Percentiles rank a stretch among this genome's conserved stretches.
Evolutionary conservation across 2,797 vertebrate species (phyloP).

Genomic region (Eupleurogrammus muticus): DNA sequence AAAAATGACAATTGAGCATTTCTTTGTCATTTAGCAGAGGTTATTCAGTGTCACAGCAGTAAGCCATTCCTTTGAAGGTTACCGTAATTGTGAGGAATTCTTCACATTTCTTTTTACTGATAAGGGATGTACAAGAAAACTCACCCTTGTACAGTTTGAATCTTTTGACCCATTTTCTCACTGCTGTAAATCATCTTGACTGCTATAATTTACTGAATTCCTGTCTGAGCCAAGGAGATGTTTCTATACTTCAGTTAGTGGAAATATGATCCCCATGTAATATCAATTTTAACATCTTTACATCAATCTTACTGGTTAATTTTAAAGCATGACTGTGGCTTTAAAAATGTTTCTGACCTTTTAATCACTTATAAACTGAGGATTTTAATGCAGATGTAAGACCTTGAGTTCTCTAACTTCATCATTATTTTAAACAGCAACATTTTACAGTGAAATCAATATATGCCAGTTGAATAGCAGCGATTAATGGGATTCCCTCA

Average conservation of each 20-base stretch:
- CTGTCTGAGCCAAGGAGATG: neutral
- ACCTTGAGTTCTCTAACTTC: neutral
- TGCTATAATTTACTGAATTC: slow-evolving; percentile 24
- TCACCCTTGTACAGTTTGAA: neutral
- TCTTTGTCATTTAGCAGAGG: slow-evolving; percentile 9
- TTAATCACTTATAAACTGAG: slow-evolving; percentile 3
- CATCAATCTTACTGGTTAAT: neutral
- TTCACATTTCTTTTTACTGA: slow-evolving; percentile 15
- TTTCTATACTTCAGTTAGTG: neutral
- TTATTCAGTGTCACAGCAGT: slow-evolving; percentile 2
- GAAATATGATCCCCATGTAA: neutral
- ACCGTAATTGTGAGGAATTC: slow-evolving; percentile 24
- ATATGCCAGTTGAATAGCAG: neutral
- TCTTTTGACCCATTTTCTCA: slow-evolving; percentile 34
- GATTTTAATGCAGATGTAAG: neutral
- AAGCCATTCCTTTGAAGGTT: slow-evolving; percentile 21
- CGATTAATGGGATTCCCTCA: no score
- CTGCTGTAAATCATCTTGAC: slow-evolving; percentile 34
- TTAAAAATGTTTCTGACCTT: neutral
- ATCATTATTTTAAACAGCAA: neutral
- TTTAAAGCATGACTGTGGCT: slow-evolving; percentile 4
- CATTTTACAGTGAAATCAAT: neutral
- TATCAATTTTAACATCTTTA: neutral
- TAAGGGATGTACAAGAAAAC: slow-evolving; percentile 23
- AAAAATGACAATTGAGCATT: neutral